A percentile compares a stretch with the other conserved stretches of the same genome.
phyloP scores from a whole-genome alignment of 2,797 vertebrate genomes.

The Nannoperca obscura region DNA sequence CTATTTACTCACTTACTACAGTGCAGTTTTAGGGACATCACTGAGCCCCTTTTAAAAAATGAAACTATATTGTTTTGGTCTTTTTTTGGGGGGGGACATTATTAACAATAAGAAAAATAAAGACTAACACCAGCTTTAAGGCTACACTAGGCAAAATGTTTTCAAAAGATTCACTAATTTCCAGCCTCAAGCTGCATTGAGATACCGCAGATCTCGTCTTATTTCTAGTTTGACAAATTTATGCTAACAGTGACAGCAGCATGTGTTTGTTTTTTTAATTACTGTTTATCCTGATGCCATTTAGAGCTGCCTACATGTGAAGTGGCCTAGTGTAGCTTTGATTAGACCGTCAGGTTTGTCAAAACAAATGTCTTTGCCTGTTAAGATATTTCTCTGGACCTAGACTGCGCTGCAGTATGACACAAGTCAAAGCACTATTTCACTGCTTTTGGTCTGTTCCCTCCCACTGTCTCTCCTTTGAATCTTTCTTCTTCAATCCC shows the following conservation, averaged over 20 bases:
- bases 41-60: not conserved
- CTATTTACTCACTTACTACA: not conserved
- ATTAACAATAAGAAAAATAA: constrained; percentile 9
- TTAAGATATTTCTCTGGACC: constrained; percentile 49
- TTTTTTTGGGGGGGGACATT: constrained; percentile 22
- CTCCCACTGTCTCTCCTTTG: constrained; percentile 17
- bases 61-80: not conserved
- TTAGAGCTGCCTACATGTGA: constrained; percentile 3
- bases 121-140: constrained; percentile 7
- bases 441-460: constrained; percentile 18
- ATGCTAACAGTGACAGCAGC: not conserved
- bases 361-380: constrained; percentile 10
- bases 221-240: not conserved
- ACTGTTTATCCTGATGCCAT: not conserved
- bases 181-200: constrained; percentile 1
- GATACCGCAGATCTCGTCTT: not conserved
- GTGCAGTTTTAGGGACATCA: not conserved
- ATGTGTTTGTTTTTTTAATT: no score
- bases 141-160: not conserved
- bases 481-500: constrained; percentile 20
- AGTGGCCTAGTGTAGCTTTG: constrained; percentile 32
- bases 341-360: constrained; percentile 20
- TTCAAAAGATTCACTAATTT: not conserved
- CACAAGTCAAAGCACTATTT: constrained; percentile 32
- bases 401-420: constrained; percentile 23